phyloP scores from a whole-genome alignment of 2,888 invertebrate genomes.

The Anorthoa munda region DNA sequence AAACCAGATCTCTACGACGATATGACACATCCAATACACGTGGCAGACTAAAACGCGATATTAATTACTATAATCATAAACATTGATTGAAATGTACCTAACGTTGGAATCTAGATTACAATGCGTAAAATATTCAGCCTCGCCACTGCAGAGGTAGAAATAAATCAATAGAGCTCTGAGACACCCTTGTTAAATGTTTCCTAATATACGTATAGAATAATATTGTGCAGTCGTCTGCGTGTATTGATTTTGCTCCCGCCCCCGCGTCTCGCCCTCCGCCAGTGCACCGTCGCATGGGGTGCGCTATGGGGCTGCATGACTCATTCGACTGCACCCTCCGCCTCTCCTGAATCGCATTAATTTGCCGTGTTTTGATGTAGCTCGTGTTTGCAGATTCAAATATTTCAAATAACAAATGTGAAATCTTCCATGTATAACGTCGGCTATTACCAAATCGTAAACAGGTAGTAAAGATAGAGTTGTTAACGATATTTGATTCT shows the following conservation, averaged over 20 bases:
- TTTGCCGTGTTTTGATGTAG: constrained; percentile 25
- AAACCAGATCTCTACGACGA: constrained; percentile 49
- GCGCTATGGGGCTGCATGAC: constrained; percentile 63
- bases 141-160: constrained; percentile 27
- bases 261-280: constrained; percentile 24
- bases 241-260: constrained; percentile 70
- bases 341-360: constrained; percentile 46
- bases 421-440: not conserved
- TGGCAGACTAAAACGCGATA: constrained; percentile 40
- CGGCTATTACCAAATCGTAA: constrained; percentile 7
- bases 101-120: not conserved
- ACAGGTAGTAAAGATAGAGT: constrained; percentile 33
- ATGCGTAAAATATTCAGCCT: constrained; percentile 20
- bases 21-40: constrained; percentile 61
- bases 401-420: constrained; percentile 5
- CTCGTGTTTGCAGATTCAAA: constrained; percentile 27
- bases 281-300: constrained; percentile 54
- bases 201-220: constrained; percentile 59
- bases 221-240: constrained; percentile 67
- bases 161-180: constrained; percentile 61
- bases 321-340: constrained; percentile 65
- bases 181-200: constrained; percentile 62
- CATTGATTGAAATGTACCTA: constrained; percentile 20
- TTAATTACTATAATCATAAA: constrained; percentile 50
- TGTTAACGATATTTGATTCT: constrained; percentile 29